Evolutionary conservation across 2,113 vertebrate genomes (phyloP).

Genomic region (Zingel zingel): DNA sequence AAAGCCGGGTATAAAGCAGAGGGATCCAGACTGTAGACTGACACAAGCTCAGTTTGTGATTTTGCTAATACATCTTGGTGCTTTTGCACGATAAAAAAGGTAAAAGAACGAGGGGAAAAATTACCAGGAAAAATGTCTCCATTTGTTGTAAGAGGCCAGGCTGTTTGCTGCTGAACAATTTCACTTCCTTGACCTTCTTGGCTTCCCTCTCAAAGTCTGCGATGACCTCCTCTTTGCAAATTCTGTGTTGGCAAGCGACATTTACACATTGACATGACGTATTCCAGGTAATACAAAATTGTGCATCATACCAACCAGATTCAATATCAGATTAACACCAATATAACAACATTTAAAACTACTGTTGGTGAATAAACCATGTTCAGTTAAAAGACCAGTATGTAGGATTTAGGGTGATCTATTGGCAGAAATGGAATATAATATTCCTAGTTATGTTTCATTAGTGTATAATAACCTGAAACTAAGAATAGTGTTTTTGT

Average conservation of each 20-base stretch:
- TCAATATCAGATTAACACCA: background rate
- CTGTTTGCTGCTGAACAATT: slow-evolving; percentile 67
- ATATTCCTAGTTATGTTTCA: no score
- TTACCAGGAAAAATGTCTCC: slow-evolving; percentile 80
- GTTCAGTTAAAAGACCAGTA: background rate
- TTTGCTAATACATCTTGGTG: background rate
- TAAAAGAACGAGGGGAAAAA: background rate
- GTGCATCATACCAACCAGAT: background rate
- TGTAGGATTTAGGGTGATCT: no score
- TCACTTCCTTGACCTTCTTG: slow-evolving; percentile 78
- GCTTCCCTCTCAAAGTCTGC: slow-evolving; percentile 78
- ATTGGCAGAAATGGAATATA: no score
- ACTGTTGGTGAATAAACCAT: background rate
- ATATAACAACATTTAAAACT: background rate
- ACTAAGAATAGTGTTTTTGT: no score
- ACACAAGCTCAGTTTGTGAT: background rate
- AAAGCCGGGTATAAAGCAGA: background rate
- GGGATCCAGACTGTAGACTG: background rate
- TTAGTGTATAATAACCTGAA: no score
- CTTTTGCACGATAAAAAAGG: background rate
- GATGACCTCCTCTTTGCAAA: slow-evolving; percentile 83
- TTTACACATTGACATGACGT: background rate
- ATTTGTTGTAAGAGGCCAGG: slow-evolving; percentile 74
- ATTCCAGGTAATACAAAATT: background rate
- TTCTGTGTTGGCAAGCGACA: slow-evolving; percentile 56